Evolutionary conservation across 2,888 invertebrate species (phyloP).

Genomic region (Gymnoscelis rufifasciata): DNA sequence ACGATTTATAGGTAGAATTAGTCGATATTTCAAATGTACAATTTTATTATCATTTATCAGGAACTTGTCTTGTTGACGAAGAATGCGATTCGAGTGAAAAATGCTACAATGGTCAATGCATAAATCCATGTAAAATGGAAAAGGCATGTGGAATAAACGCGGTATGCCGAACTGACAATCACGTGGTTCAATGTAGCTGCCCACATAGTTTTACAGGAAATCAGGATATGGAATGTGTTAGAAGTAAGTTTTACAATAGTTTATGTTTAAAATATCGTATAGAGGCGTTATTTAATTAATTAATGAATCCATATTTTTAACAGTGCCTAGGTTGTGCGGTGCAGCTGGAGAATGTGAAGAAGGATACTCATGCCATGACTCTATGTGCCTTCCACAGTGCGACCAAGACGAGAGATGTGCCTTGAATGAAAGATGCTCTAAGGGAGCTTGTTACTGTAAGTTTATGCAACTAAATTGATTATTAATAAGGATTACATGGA

Average conservation of each 20-base stretch:
- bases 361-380: slow-evolving; percentile 87
- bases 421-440: slow-evolving; percentile 91
- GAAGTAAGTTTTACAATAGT: slow-evolving; percentile 79
- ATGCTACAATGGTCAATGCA: slow-evolving; percentile 89
- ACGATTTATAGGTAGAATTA: no score
- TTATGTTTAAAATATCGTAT: no score
- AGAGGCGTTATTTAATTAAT: no score
- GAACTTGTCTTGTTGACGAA: slow-evolving; percentile 86
- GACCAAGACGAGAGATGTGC: slow-evolving; percentile 89
- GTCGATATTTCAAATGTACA: not conserved
- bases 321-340: slow-evolving; percentile 88
- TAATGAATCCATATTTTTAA: not conserved
- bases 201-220: slow-evolving; percentile 92
- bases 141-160: slow-evolving; percentile 92
- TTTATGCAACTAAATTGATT: no score
- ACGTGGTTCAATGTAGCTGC: slow-evolving; percentile 89
- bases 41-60: slow-evolving; percentile 55
- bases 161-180: slow-evolving; percentile 84
- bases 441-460: slow-evolving; percentile 88
- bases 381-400: slow-evolving; percentile 89
- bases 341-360: slow-evolving; percentile 83
- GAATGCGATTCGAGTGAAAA: slow-evolving; percentile 89
- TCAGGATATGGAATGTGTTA: slow-evolving; percentile 89
- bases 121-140: slow-evolving; percentile 86
- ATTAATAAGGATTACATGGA: not conserved